Conservation (phyloP, 2,113 vertebrate genomes). For the Glaucomys volans region DNA sequence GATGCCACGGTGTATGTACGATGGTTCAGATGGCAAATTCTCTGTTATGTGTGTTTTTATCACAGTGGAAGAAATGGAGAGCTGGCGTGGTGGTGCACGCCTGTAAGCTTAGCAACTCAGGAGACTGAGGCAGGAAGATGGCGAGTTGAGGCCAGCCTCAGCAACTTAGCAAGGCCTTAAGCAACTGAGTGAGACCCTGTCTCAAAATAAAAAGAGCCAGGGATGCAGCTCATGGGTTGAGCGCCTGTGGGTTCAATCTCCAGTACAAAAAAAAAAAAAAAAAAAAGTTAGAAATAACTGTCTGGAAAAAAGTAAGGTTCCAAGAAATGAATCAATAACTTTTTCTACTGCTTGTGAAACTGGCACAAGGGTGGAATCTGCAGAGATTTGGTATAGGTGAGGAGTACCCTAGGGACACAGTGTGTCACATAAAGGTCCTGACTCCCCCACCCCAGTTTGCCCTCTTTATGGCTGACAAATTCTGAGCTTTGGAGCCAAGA, state of each 20-base stretch:
- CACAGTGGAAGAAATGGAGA: no score
- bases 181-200: no score
- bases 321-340: not conserved
- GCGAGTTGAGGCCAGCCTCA: no score
- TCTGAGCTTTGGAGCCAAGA: not conserved
- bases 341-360: not conserved
- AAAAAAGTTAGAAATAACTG: not conserved
- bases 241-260: not conserved
- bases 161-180: no score
- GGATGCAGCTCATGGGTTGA: no score
- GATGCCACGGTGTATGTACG: no score
- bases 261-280: not conserved
- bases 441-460: rapidly evolving
- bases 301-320: not conserved
- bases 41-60: no score
- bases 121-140: no score
- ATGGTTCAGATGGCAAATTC: no score
- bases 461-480: not conserved
- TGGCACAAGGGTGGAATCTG: not conserved
- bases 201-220: no score
- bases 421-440: not conserved
- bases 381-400: rapidly evolving
- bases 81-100: no score
- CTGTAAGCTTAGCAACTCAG: no score
- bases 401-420: not conserved